These are phyloP conservation scores for Prionailurus viverrinus DNA, from an alignment of 2,113 vertebrate species.

Conservation along the genomic window DNA sequence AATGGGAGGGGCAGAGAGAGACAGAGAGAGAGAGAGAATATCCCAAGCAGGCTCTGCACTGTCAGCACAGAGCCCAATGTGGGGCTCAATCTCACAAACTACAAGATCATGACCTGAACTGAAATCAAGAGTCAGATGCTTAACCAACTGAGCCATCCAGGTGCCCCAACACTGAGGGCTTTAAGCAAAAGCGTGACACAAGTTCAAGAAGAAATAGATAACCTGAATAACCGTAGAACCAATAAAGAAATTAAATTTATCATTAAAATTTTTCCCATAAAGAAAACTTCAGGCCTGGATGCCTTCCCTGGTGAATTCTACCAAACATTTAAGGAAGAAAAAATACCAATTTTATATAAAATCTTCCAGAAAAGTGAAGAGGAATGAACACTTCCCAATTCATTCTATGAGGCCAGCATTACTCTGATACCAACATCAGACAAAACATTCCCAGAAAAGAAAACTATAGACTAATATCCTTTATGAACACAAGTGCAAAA, in stretches of 20 bases:
- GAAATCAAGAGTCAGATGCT: too few relatives aligned
- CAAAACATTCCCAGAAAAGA: not conserved
- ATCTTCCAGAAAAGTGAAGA: not conserved
- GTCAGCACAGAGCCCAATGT: too few relatives aligned
- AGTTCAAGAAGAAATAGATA: slow-evolving; percentile 9
- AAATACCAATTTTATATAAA: slow-evolving; percentile 16
- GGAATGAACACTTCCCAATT: not conserved
- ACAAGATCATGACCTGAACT: too few relatives aligned
- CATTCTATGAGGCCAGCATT: not conserved
- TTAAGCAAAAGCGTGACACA: not conserved
- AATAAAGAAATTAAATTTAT: not conserved
- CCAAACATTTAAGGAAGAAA: not conserved
- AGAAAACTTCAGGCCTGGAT: not conserved
- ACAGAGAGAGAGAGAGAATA: too few relatives aligned
- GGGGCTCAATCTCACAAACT: too few relatives aligned
- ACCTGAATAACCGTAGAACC: not conserved
- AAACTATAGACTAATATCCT: not conserved
- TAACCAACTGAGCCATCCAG: too few relatives aligned
- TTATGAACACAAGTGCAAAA: not conserved
- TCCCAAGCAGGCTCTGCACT: too few relatives aligned
- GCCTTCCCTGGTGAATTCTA: not conserved
- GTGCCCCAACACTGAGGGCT: not conserved
- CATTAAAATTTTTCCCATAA: not conserved
- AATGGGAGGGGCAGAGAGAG: too few relatives aligned
- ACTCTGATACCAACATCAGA: not conserved